Percentiles rank a stretch among this genome's conserved stretches.
phyloP scores from a whole-genome alignment of 2,888 invertebrate species.

The Hypsopygia costalis region DNA sequence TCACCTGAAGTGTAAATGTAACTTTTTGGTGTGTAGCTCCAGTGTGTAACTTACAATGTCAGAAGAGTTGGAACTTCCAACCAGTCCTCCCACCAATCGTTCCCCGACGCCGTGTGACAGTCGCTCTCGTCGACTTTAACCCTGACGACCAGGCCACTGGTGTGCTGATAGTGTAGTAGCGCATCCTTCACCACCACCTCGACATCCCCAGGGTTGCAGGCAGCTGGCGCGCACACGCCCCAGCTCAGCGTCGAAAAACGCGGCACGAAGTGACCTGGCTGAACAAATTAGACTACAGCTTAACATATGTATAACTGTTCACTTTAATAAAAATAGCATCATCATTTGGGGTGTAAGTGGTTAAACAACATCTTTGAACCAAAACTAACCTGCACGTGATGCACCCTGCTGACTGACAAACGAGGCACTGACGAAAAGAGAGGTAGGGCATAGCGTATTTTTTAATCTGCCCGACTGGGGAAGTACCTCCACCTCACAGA shows the following conservation, averaged over 20 bases:
- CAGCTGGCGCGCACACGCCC: slow-evolving; percentile 85
- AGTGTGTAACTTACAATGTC: slow-evolving; percentile 68
- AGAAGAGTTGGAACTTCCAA: slow-evolving; percentile 56
- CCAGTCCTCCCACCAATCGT: slow-evolving; percentile 58
- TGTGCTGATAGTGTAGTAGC: slow-evolving; percentile 81
- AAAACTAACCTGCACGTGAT: no score
- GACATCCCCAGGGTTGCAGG: slow-evolving; percentile 81
- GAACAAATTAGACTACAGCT: slow-evolving; percentile 56
- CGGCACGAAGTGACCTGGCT: slow-evolving; percentile 88
- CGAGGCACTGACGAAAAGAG: no score
- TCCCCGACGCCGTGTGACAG: slow-evolving; percentile 75
- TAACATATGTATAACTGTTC: slow-evolving; percentile 14
- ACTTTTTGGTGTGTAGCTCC: no score
- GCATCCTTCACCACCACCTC: slow-evolving; percentile 79
- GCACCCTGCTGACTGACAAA: no score
- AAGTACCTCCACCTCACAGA: no score
- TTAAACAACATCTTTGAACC: no score
- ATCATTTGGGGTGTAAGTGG: no score
- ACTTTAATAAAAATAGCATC: no score
- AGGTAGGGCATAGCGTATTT: no score
- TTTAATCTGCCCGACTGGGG: no score
- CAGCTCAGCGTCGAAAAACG: slow-evolving; percentile 85
- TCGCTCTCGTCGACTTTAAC: slow-evolving; percentile 83
- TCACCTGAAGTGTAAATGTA: no score
- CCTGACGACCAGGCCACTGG: slow-evolving; percentile 78